A percentile compares a stretch with the other conserved stretches of the same genome.
These are phyloP conservation scores for Carcharodon carcharias DNA, from an alignment of 2,797 vertebrate species.

Conservation along the genomic window DNA sequence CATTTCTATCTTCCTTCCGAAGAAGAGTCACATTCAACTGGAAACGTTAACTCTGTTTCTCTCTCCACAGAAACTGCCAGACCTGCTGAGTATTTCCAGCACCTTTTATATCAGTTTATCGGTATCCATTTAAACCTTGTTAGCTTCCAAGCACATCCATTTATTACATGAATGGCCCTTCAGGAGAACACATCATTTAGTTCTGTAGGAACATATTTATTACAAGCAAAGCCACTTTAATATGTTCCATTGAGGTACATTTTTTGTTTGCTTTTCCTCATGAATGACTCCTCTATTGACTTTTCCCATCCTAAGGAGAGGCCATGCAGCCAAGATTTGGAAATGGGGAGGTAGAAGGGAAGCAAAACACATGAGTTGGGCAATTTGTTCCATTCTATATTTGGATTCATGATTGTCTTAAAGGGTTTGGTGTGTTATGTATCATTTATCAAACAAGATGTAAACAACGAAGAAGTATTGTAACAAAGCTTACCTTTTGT, in stretches of 20 bases:
- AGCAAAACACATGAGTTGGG: background rate
- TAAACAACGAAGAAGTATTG: background rate
- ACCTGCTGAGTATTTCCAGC: too few relatives aligned
- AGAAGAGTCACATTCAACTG: too few relatives aligned
- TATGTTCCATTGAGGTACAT: background rate
- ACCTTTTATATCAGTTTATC: background rate
- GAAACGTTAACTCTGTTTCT: too few relatives aligned
- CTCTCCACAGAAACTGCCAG: too few relatives aligned
- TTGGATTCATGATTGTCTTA: background rate
- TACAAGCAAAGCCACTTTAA: background rate
- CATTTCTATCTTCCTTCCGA: too few relatives aligned
- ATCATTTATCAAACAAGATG: background rate
- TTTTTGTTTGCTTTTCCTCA: background rate
- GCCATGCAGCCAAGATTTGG: background rate
- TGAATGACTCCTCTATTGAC: background rate
- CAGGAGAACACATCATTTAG: background rate
- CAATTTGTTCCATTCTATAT: background rate
- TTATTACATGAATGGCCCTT: background rate
- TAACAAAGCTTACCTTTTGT: slow-evolving; percentile 67
- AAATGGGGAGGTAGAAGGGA: background rate
- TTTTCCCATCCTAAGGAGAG: background rate
- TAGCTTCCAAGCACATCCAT: background rate
- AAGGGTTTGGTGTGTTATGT: background rate
- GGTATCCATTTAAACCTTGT: background rate
- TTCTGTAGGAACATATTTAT: background rate